These are phyloP conservation scores for Yponomeuta cagnagella DNA, from an alignment of 2,888 invertebrate species.

Conservation along the genomic window DNA sequence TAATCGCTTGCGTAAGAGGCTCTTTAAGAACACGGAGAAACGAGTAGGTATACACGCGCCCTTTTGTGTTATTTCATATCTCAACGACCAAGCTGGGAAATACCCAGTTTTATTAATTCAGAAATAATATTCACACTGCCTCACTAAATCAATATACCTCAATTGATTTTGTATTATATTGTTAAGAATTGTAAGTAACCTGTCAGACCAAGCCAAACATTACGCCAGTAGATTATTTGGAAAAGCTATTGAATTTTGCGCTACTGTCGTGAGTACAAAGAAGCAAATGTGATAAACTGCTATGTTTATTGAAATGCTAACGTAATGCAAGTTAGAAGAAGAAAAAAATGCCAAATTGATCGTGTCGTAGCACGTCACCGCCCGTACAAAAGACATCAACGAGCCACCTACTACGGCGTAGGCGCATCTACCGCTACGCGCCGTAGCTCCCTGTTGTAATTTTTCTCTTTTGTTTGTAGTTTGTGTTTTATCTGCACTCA, in stretches of 20 bases:
- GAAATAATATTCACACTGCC: background rate
- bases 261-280: too few relatives aligned
- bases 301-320: too few relatives aligned
- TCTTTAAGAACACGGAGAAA: background rate
- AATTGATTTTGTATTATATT: background rate
- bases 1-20: too few relatives aligned
- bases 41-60: background rate
- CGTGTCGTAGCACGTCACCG: conserved; percentile 12
- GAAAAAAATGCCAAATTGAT: conserved; percentile 19
- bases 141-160: background rate
- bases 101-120: background rate
- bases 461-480: too few relatives aligned
- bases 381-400: conserved; percentile 19
- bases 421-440: conserved; percentile 6
- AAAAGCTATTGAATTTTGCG: too few relatives aligned
- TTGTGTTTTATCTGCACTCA: too few relatives aligned
- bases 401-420: conserved; percentile 15
- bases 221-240: background rate
- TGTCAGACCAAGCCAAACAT: background rate
- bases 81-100: background rate
- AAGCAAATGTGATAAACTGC: too few relatives aligned
- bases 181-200: background rate
- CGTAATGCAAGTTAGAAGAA: conserved; percentile 8
- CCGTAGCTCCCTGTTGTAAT: background rate
- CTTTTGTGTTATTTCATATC: background rate